Evolutionary conservation across 2,113 vertebrate genomes (phyloP), one percentile per base, ranked within the genome.

Genomic region (Ammospiza caudacuta): DNA sequence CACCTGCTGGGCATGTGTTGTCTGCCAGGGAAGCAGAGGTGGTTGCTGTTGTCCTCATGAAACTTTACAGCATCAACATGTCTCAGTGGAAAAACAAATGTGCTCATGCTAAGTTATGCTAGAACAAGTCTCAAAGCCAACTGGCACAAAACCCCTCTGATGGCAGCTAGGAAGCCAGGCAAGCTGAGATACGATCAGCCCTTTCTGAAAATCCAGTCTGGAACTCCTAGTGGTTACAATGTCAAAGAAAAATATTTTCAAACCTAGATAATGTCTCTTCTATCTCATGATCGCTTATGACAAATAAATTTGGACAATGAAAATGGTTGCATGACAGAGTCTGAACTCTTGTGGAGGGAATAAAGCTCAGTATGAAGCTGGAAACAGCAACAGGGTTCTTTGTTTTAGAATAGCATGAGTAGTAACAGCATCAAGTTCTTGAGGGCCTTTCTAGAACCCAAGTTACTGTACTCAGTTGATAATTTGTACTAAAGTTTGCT

Each of bases 201-300:
- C 21, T 72, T 85, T 69, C 27, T 90, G 75, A 91, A 90, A 95
- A 74, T 28, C 86, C 46, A 24, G 31, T 82, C 92, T 94, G 89
- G 88, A 95, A 90, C n/a, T 57, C 24, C 46, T 74, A 35, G 21
- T 59, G 22, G 43, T 87, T 76, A 86, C 31, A 47, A 22, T 59
- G 85, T 90, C 67, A 90, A 77, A 86, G 82, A 87, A 88, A 95
- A 92, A 95, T 94, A 80, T 91, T 93, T 95, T 95, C 51, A 95
- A 92, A 67, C 47, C 43, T 83, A 95, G 87, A 35, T 94, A 95
- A 92, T 35, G 78, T 95, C 93, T 93, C 43, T 91, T 90, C 90
- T 92, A 31, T 86, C 41, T 94, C 1, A 5, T 83, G 90, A 90
- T 90, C 0, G 0, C 33, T 80, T 90, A 43, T 46, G 55, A 83